These are phyloP conservation scores for Denticeps clupeoides DNA, from an alignment of 2,797 vertebrate genomes.

Conservation along the genomic window DNA sequence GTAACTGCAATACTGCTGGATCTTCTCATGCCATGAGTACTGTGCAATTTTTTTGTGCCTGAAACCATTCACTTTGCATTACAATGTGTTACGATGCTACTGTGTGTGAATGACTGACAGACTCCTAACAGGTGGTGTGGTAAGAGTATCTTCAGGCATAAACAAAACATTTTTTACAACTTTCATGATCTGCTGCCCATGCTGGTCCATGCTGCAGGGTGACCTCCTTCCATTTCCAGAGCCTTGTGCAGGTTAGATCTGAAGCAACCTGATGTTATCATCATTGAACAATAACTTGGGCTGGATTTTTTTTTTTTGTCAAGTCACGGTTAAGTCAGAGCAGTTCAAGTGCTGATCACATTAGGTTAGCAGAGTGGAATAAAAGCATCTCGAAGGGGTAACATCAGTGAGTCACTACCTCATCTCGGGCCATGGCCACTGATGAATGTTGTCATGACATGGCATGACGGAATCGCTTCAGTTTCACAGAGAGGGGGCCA, in stretches of 20 bases:
- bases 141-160: slow-evolving; percentile 14
- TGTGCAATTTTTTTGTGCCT: too few relatives aligned
- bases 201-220: too few relatives aligned
- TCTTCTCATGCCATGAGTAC: too few relatives aligned
- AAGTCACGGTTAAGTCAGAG: slow-evolving; percentile 28
- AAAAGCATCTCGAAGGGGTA: slow-evolving; percentile 35
- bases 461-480: slow-evolving; percentile 37
- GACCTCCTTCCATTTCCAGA: too few relatives aligned
- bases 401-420: slow-evolving; percentile 32
- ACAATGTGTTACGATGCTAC: too few relatives aligned
- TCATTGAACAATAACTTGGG: too few relatives aligned
- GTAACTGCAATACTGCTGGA: too few relatives aligned
- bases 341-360: slow-evolving; percentile 39
- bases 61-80: too few relatives aligned
- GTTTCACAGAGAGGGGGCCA: slow-evolving; percentile 34
- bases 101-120: neutral
- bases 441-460: slow-evolving; percentile 41
- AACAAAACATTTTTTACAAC: slow-evolving; percentile 20
- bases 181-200: too few relatives aligned
- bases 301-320: neutral
- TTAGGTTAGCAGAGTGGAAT: slow-evolving; percentile 45
- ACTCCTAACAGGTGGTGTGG: slow-evolving; percentile 7
- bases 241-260: too few relatives aligned
- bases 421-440: slow-evolving; percentile 30
- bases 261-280: too few relatives aligned